Evolutionary conservation across 2,888 invertebrate species (phyloP), one percentile per base, ranked within the genome.

Genomic region (Coremacera marginata): DNA sequence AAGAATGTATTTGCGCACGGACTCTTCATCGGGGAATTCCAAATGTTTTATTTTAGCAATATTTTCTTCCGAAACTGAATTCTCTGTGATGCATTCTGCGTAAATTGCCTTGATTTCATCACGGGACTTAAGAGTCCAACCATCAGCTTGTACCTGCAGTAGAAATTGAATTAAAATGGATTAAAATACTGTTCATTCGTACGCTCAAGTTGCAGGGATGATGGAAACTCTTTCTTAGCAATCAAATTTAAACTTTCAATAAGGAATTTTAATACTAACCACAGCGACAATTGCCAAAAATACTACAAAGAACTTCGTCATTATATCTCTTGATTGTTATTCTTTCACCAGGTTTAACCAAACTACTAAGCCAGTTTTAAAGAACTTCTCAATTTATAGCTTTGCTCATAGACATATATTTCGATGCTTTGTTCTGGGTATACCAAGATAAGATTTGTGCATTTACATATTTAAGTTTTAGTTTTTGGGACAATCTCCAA

Each of bases 1-100:
- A 1, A 57, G 63, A 22, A 80, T 27, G n/a, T 67, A 70, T 1
- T 71, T 37, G 11, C 76, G 71, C 0, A 77, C 70, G 3, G 55
- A 34, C 0, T 31, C 37, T 5, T 77, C 68, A 72, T 80, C 63
- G 8, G 77, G 70, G 11, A 75, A 75, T 4, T 78, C 75, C 22
- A 77, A 76, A 19, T 57, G 9, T 4, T 27, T n/a, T 14, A 79
- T 65, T 72, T 79, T 70, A 4, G 22, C 74, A 5, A 73, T 27
- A 9, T 68, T 57, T 19, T 68, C 52, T 2, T 67, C 62, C 8
- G 70, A 63, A 7, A 72, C 5, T 7, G 62, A 11, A 16, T 76
- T 31, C 9, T 76, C 37, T 3, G 72, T 14, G 14, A 63, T 34
- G 16, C 81, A 81, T 22, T 78, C 62, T 25, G 52, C 49, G n/a